These are phyloP conservation scores for Montipora foliosa DNA, from an alignment of 64 coral and sea anemone genomes.

Conservation along the genomic window DNA sequence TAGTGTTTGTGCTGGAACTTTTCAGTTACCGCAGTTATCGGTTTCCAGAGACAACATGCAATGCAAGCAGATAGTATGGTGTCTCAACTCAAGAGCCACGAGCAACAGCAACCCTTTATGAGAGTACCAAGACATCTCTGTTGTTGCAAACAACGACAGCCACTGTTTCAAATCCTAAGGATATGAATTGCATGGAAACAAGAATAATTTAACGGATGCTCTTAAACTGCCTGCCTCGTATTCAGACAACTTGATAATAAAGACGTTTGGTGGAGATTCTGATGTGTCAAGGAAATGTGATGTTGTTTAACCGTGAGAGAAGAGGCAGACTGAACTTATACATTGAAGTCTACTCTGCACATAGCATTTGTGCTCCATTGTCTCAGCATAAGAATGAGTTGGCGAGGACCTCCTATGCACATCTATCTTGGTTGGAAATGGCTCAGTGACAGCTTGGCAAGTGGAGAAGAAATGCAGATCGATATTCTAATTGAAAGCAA, in stretches of 20 bases:
- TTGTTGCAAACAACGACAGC: too few relatives aligned
- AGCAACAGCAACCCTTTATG: neutral
- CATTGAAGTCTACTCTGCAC: neutral
- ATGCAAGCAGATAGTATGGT: neutral
- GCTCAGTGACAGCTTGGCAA: neutral
- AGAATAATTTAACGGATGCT: neutral
- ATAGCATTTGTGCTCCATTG: conserved; percentile 25
- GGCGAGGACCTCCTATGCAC: neutral
- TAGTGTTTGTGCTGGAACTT: neutral
- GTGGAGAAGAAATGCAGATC: neutral
- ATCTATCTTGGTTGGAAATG: neutral
- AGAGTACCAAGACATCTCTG: neutral
- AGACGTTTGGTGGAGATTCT: conserved; percentile 20
- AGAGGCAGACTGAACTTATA: too few relatives aligned
- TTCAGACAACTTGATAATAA: conserved; percentile 25
- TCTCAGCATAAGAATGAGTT: neutral
- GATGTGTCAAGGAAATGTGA: neutral
- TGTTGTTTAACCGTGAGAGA: neutral
- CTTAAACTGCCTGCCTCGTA: neutral
- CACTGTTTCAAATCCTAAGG: neutral
- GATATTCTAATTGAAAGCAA: conserved; percentile 17
- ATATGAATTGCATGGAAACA: neutral
- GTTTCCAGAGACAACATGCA: neutral
- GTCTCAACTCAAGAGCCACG: neutral
- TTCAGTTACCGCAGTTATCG: neutral